These are phyloP conservation scores for Dorcus parallelipipedus DNA, from an alignment of 2,888 invertebrate species.

Conservation along the genomic window DNA sequence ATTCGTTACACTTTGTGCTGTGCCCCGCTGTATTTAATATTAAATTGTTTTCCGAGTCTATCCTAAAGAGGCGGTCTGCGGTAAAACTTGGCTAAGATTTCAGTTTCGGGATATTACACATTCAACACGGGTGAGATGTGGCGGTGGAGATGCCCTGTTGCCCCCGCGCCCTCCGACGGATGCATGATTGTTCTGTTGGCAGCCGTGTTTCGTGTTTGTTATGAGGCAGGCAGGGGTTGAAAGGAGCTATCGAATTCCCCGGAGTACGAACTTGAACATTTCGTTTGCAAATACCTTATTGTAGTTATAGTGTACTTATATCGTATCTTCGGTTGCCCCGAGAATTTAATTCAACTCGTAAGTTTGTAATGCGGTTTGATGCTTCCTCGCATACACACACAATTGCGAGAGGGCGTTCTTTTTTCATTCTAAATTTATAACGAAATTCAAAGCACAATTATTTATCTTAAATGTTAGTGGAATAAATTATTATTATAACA, in stretches of 20 bases:
- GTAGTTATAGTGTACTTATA: constrained; percentile 16
- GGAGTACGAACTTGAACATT: constrained; percentile 25
- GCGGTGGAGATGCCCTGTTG: background rate
- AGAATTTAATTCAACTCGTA: constrained; percentile 11
- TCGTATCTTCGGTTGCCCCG: constrained; percentile 6
- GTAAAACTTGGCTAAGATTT: constrained; percentile 5
- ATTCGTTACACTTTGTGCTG: no score
- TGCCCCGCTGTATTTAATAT: no score
- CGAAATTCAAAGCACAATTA: no score
- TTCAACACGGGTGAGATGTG: constrained; percentile 1
- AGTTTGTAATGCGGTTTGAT: background rate
- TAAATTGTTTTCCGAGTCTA: no score
- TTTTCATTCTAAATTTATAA: no score
- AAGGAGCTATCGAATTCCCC: constrained; percentile 29
- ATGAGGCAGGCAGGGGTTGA: constrained; percentile 23
- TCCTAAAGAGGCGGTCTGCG: constrained; percentile 1
- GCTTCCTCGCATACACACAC: no score
- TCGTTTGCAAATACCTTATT: constrained; percentile 26
- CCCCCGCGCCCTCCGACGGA: constrained; percentile 2
- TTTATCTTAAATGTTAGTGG: no score
- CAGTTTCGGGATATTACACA: constrained; percentile 5
- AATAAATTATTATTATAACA: no score
- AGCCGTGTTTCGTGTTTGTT: constrained; percentile 27
- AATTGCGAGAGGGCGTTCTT: no score
- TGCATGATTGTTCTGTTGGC: constrained; percentile 29